Evolutionary conservation across 1,140 invertebrate species (phyloP).

Genomic region (Potamilus streckersoni): DNA sequence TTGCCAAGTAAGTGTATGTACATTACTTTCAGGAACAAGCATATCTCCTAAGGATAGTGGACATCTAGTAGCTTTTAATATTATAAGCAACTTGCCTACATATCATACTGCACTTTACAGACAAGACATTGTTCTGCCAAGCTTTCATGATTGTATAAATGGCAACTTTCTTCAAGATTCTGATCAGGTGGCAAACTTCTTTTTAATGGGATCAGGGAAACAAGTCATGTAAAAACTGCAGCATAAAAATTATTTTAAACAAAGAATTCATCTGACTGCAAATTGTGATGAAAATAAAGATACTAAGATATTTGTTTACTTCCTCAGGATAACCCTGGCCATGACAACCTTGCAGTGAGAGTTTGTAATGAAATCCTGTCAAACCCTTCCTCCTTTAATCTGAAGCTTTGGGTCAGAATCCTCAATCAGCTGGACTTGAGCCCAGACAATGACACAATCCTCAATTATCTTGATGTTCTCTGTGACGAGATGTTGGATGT

Average conservation of each 20-base stretch:
- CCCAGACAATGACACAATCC: conserved; percentile 42
- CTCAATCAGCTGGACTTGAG: conserved; percentile 57
- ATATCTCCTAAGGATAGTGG: too few species aligned
- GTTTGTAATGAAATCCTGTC: conserved; percentile 64
- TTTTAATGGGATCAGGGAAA: not conserved
- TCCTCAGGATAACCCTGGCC: conserved; percentile 57
- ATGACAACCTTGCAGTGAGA: conserved; percentile 62
- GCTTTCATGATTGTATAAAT: too few species aligned
- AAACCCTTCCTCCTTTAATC: conserved; percentile 53
- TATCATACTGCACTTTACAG: too few species aligned
- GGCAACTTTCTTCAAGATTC: too few species aligned
- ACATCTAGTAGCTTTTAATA: too few species aligned
- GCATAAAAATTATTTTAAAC: not conserved
- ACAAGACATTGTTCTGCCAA: too few species aligned
- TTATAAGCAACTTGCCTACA: too few species aligned
- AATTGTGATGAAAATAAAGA: too few species aligned
- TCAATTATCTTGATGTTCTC: conserved; percentile 54
- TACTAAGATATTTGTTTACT: not conserved
- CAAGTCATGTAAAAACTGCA: conserved; percentile 8
- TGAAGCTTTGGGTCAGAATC: conserved; percentile 50
- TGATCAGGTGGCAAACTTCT: too few species aligned
- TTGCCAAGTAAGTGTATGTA: too few species aligned
- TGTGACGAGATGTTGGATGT: conserved; percentile 57
- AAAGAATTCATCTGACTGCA: not conserved
- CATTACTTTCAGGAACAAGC: too few species aligned